Percentiles rank a stretch among this genome's conserved stretches.
Conservation (phyloP, 2,888 invertebrate genomes). For the Tiphia femorata region DNA sequence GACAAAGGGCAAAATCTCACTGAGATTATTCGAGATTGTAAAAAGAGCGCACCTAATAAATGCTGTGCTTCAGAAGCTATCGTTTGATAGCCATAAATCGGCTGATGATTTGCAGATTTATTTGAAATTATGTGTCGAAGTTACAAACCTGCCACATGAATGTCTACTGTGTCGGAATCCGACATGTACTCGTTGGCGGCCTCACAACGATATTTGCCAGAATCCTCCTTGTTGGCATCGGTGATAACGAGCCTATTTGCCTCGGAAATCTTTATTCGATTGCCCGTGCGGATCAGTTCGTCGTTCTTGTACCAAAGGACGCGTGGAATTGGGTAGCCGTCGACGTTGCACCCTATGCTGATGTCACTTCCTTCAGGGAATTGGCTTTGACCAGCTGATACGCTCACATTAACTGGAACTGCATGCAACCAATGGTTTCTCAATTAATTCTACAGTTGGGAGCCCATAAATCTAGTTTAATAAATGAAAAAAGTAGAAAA, state of each 20-base stretch:
- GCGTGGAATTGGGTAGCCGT: constrained; percentile 82
- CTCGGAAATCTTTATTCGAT: constrained; percentile 76
- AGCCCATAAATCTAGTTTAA: neutral
- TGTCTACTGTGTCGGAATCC: constrained; percentile 75
- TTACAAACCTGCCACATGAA: constrained; percentile 82
- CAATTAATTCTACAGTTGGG: neutral
- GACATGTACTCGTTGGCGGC: constrained; percentile 82
- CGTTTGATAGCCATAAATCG: no score
- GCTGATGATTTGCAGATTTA: no score
- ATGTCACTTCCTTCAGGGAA: constrained; percentile 79
- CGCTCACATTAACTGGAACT: constrained; percentile 78
- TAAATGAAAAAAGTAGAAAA: neutral
- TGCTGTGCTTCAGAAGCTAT: no score
- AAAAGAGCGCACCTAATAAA: no score
- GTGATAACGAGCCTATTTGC: constrained; percentile 80
- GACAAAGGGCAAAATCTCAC: no score
- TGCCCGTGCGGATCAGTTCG: constrained; percentile 71
- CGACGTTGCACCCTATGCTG: constrained; percentile 80
- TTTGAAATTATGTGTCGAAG: no score
- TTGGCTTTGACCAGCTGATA: constrained; percentile 73
- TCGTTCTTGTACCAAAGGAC: constrained; percentile 89
- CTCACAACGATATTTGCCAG: constrained; percentile 86
- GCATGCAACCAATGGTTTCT: constrained; percentile 17
- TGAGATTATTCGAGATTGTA: no score
- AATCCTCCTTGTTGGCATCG: constrained; percentile 76